Evolutionary conservation across 2,113 vertebrate species (phyloP).

Genomic region (Centrocercus urophasianus): DNA sequence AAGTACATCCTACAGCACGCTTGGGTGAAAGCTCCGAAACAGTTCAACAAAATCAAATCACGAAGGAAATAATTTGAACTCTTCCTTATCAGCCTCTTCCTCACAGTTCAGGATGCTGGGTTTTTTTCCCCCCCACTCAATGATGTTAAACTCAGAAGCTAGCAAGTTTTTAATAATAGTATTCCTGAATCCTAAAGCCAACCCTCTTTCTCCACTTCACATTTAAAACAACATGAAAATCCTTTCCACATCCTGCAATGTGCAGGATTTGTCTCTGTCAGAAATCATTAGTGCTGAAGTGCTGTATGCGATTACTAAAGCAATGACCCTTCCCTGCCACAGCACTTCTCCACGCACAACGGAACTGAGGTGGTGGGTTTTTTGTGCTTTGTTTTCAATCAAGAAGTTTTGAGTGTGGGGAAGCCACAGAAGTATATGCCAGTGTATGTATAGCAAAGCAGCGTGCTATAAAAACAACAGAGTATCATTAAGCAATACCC

Average conservation of each 20-base stretch:
- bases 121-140: no score
- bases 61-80: neutral
- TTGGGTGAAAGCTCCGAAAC: neutral
- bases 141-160: neutral
- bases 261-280: neutral
- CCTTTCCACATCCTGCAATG: neutral
- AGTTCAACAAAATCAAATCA: neutral
- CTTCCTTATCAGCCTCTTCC: neutral
- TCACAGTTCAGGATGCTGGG: neutral
- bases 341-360: neutral
- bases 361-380: neutral
- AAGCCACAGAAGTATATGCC: neutral
- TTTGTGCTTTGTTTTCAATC: neutral
- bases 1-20: neutral
- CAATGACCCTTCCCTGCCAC: neutral
- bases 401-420: neutral
- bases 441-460: neutral
- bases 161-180: neutral
- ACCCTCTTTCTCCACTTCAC: neutral
- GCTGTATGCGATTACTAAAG: neutral
- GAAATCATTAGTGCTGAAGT: neutral
- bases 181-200: neutral
- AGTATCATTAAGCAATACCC: neutral
- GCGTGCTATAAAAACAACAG: neutral
- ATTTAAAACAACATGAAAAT: neutral